Evolutionary conservation across 2,113 vertebrate species (phyloP).

Genomic region (Chitala chitala): DNA sequence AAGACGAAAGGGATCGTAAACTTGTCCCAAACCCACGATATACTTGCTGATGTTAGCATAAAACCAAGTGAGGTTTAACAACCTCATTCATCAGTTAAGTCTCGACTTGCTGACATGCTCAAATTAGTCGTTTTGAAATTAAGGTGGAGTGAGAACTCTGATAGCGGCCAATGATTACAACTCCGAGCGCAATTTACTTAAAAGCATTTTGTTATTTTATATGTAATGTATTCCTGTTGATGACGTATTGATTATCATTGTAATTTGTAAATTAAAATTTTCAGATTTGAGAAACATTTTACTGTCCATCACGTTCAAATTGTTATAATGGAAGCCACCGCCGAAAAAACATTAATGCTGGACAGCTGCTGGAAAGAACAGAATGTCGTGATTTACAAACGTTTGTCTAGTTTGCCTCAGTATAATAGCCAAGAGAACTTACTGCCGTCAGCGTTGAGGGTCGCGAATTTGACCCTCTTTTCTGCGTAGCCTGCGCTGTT

Average conservation of each 20-base stretch:
- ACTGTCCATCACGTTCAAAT: too few species aligned
- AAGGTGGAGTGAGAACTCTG: background rate
- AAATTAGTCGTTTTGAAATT: background rate
- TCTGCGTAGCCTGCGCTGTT: conserved; percentile 95
- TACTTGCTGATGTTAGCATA: conserved; percentile 16
- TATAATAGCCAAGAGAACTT: conserved; percentile 53
- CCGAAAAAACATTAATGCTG: background rate
- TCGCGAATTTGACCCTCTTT: conserved; percentile 89
- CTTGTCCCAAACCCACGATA: background rate
- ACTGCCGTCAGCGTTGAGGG: conserved; percentile 90
- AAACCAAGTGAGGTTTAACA: conserved; percentile 2
- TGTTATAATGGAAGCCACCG: too few species aligned
- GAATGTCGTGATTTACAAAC: background rate
- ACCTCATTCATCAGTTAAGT: conserved; percentile 4
- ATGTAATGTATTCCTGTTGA: background rate
- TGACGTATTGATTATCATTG: background rate
- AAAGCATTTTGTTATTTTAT: too few species aligned
- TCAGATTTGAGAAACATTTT: too few species aligned
- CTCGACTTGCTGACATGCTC: background rate
- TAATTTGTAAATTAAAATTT: too few species aligned
- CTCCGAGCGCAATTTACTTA: too few species aligned
- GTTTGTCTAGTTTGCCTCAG: background rate
- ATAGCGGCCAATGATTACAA: too few species aligned
- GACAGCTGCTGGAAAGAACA: too few species aligned
- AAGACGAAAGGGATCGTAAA: background rate